Evolutionary conservation across 2,888 invertebrate species (phyloP).

Genomic region (Diarsia brunnea): DNA sequence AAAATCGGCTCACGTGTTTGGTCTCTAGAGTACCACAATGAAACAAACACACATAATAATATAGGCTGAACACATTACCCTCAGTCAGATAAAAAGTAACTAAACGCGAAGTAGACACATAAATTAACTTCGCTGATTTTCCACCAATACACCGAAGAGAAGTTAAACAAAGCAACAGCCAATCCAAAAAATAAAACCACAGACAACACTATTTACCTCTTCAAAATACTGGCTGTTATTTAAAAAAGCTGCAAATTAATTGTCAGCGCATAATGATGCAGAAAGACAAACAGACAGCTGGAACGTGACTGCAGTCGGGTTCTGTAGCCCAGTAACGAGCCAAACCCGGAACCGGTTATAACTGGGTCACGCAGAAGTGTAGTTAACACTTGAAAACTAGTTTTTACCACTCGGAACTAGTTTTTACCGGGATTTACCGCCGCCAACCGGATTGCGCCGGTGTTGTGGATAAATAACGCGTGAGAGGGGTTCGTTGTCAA

Average conservation of each 20-base stretch:
- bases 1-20: no score
- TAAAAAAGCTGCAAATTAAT: constrained; percentile 67
- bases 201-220: neutral
- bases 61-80: no score
- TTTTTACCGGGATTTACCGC: constrained; percentile 65
- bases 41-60: no score
- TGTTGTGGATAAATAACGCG: constrained; percentile 43
- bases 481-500: constrained; percentile 57
- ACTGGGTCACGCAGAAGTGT: constrained; percentile 72
- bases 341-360: constrained; percentile 69
- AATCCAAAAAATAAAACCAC: neutral
- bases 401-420: constrained; percentile 62
- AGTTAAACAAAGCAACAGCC: neutral
- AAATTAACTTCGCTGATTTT: neutral
- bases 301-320: constrained; percentile 72
- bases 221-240: constrained; percentile 16
- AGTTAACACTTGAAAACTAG: constrained; percentile 69
- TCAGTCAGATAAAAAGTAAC: neutral
- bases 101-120: neutral
- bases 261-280: constrained; percentile 67
- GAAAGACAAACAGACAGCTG: constrained; percentile 65
- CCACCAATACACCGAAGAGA: neutral
- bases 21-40: no score
- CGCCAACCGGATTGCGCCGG: constrained; percentile 41
- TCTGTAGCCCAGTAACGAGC: constrained; percentile 71